A percentile compares a stretch with the other conserved stretches of the same genome.
These are phyloP conservation scores for Ficedula albicollis DNA, from an alignment of 2,797 vertebrate species.

Conservation along the genomic window DNA sequence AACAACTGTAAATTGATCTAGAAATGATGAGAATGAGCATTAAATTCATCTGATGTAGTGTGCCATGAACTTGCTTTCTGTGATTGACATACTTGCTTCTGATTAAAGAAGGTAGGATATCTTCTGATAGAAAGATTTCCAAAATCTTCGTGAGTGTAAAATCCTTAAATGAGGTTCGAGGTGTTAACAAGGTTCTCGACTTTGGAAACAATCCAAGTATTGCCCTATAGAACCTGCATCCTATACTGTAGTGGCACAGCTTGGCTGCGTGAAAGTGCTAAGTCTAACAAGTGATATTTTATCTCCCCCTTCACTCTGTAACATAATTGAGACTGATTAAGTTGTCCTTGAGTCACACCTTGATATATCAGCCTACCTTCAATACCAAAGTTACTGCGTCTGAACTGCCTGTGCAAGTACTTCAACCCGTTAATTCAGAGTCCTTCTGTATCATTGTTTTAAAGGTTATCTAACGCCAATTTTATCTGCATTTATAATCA, in stretches of 20 bases:
- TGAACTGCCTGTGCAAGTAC: not conserved
- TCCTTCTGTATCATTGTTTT: not conserved
- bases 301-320: not conserved
- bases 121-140: not conserved
- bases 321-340: conserved; percentile 47
- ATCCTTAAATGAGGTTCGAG: not conserved
- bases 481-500: not conserved
- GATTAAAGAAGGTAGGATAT: not conserved
- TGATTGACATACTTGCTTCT: not conserved
- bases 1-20: not conserved
- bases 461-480: not conserved
- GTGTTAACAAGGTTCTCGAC: not conserved
- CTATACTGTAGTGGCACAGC: not conserved
- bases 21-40: not conserved
- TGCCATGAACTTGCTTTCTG: not conserved
- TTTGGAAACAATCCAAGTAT: not conserved
- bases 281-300: not conserved
- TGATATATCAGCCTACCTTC: not conserved
- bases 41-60: not conserved
- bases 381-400: not conserved
- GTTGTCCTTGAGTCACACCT: conserved; percentile 43
- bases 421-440: not conserved
- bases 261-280: not conserved
- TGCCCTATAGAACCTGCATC: not conserved
- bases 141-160: not conserved